These are phyloP conservation scores for Euura saliciscinereae DNA, from an alignment of 1,140 invertebrate species.

Conservation along the genomic window DNA sequence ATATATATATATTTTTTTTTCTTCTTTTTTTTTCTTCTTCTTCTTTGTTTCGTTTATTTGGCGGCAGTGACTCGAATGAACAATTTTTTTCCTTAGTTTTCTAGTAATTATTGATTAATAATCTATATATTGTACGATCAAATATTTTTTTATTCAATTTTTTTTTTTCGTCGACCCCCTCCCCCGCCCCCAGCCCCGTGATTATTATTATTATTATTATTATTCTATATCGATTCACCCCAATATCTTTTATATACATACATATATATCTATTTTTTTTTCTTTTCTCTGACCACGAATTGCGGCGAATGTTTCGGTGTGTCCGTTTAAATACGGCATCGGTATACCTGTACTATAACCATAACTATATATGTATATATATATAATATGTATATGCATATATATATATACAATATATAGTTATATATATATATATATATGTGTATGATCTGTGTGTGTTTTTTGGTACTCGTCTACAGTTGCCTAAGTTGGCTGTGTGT, in stretches of 20 bases:
- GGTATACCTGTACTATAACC: too few species aligned
- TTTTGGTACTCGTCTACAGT: too few species aligned
- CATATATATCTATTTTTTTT: too few species aligned
- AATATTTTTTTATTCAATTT: neutral
- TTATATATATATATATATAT: slow-evolving; percentile 6
- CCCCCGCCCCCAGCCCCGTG: too few species aligned
- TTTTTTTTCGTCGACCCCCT: neutral
- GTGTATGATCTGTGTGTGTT: neutral
- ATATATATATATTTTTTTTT: neutral
- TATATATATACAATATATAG: neutral
- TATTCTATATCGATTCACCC: too few species aligned
- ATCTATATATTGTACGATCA: too few species aligned
- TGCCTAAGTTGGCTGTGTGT: too few species aligned
- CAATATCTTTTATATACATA: too few species aligned
- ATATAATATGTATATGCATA: slow-evolving; percentile 8
- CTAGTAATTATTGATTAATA: too few species aligned
- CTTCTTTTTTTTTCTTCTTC: neutral
- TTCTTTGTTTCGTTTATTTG: neutral
- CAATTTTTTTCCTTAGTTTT: too few species aligned
- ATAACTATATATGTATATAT: slow-evolving; percentile 19
- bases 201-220: too few species aligned
- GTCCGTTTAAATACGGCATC: neutral
- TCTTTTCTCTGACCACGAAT: neutral
- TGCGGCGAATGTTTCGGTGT: slow-evolving; percentile 3
- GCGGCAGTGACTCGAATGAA: too few species aligned